Base-by-base conservation (phyloP, 2,797 vertebrate genomes). In the Melanotaenia maccullochi region DNA sequence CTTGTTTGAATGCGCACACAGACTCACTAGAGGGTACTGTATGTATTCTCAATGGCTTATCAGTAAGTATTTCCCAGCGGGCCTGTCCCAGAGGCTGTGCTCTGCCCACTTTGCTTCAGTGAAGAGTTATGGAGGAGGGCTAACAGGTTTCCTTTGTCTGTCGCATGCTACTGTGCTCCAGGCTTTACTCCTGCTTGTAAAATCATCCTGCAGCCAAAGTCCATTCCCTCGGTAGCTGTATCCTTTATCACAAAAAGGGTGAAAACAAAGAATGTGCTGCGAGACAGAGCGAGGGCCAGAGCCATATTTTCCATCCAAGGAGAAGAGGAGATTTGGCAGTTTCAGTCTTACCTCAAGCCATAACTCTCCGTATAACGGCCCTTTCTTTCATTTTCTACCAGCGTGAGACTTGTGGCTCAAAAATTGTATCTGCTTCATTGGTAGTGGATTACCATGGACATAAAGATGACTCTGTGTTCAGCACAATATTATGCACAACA, bases 11-110 rank as follows among this genome's bases (percentile, higher is more conserved):
- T 38, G 56, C 55, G 65, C 52, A 61, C 40, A 54, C 33, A 20
- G 33, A 78, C 85, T 74, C 81, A 87, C 83, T 75, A 82, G 81
- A 42, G 60, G 78, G 71, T 87, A 75, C 82, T 86, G 83, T 78
- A 84, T 85, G 85, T 83, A 90, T 90, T 87, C 89, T 91, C 90
- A 71, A 22, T 87, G 90, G 88, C 82, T 89, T 88, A 90, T 91
- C 89, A 76, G 83, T 89, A 84, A 90, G 89, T 88, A 89, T 92
- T 93, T 90, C 90, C 90, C 87, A 89, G 89, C 87, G 90, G 86
- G 71, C 79, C 54, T 60, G 78, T 91, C 90, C 89, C 87, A 89
- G 78, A 83, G 89, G 84, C 88, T 76, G 80, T 61, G 77, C 78
- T 82, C 85, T 86, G 90, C 85, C 90, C 90, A 90, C 89, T 89